A percentile compares a stretch with the other conserved stretches of the same genome.
Evolutionary conservation across 1,140 invertebrate genomes (phyloP).

Genomic region (Sycobia sp.): DNA sequence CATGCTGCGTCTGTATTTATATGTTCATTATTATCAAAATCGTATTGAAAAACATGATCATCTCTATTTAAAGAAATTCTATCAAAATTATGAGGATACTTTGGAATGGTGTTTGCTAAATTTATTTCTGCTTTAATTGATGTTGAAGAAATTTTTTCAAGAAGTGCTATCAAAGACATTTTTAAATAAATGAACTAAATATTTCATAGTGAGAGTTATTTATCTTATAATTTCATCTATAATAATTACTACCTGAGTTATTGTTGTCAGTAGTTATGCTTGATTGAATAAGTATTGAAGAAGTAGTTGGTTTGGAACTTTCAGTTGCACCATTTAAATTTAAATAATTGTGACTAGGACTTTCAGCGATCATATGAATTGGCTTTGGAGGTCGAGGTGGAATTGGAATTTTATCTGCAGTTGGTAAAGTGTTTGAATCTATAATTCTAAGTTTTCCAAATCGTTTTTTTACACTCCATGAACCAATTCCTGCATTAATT

Average conservation of each 20-base stretch:
- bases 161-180: too few relatives aligned
- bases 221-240: constrained; percentile 1
- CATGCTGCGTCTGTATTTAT: constrained; percentile 62
- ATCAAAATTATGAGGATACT: constrained; percentile 72
- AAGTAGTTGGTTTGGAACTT: constrained; percentile 45
- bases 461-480: constrained; percentile 65
- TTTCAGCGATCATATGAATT: constrained; percentile 61
- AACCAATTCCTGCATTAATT: constrained; percentile 65
- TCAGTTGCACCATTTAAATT: constrained; percentile 60
- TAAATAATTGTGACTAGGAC: constrained; percentile 64
- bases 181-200: background rate
- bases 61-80: constrained; percentile 66
- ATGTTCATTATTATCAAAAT: constrained; percentile 64
- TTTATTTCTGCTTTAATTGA: constrained; percentile 39
- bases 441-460: constrained; percentile 64
- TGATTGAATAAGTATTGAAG: constrained; percentile 49
- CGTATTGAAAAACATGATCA: constrained; percentile 67
- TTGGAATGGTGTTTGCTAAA: constrained; percentile 43
- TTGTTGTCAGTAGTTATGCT: constrained; percentile 68
- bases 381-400: constrained; percentile 81
- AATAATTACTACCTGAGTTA: constrained; percentile 54
- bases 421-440: constrained; percentile 43
- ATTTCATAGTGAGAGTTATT: background rate
- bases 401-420: constrained; percentile 54
- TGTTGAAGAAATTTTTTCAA: background rate